Evolutionary conservation across 2,888 invertebrate species (phyloP).

Genomic region (Asteroscopus sphinx): DNA sequence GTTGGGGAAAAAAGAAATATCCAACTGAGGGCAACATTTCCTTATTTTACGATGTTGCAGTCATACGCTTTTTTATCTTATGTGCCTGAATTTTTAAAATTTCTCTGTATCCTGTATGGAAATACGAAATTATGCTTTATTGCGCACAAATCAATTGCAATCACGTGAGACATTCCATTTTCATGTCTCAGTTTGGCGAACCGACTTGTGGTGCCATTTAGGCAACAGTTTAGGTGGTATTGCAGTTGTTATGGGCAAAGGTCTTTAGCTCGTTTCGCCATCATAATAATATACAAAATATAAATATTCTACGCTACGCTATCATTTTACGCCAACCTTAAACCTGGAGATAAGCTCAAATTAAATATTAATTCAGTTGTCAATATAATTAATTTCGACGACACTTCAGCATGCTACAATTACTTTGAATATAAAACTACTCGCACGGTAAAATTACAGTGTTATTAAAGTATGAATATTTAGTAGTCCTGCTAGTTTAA

Average conservation of each 20-base stretch:
- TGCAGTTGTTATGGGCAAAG: too few species aligned
- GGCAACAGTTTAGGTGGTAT: too few species aligned
- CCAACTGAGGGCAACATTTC: constrained; percentile 32
- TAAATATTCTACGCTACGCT: too few species aligned
- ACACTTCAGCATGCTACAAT: neutral
- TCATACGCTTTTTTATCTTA: constrained; percentile 17
- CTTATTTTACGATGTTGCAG: constrained; percentile 29
- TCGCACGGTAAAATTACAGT: constrained; percentile 19
- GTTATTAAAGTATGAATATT: constrained; percentile 48
- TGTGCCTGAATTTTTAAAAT: constrained; percentile 21
- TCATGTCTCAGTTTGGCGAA: too few species aligned
- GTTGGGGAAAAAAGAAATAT: constrained; percentile 46
- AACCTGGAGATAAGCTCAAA: neutral
- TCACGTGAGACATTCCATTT: too few species aligned
- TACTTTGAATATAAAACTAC: constrained; percentile 17
- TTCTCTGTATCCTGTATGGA: constrained; percentile 4
- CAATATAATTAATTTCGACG: constrained; percentile 1
- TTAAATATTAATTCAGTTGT: constrained; percentile 9
- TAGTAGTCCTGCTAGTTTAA: constrained; percentile 37
- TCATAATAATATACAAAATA: too few species aligned
- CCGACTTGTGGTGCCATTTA: too few species aligned
- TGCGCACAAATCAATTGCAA: neutral
- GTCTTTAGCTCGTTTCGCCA: too few species aligned
- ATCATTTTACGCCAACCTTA: neutral
- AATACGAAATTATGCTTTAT: constrained; percentile 15